These are phyloP conservation scores for Oplegnathus fasciatus DNA, from an alignment of 2,113 vertebrate species.

Conservation along the genomic window DNA sequence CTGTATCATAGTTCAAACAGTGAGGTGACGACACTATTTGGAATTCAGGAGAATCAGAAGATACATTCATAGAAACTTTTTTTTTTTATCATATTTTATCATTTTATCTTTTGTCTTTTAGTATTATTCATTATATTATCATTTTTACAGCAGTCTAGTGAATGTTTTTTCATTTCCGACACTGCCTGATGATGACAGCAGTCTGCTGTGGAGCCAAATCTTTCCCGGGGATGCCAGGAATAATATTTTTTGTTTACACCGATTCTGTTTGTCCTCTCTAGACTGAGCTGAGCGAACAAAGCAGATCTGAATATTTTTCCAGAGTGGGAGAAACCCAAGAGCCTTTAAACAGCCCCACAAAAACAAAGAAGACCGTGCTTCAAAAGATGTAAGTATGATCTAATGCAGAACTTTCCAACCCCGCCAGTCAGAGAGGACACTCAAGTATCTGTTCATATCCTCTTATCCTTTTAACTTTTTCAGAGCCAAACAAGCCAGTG, in stretches of 20 bases:
- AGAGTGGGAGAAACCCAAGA: slow-evolving; percentile 85
- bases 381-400: slow-evolving; percentile 81
- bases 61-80: not conserved
- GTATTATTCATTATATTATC: not conserved
- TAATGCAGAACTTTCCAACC: slow-evolving; percentile 72
- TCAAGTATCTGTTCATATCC: slow-evolving; percentile 62
- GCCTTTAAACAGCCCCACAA: slow-evolving; percentile 75
- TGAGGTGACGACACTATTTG: not conserved
- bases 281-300: slow-evolving; percentile 75
- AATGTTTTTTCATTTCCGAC: slow-evolving; percentile 31
- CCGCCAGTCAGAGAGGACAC: slow-evolving; percentile 62
- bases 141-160: slow-evolving; percentile 13
- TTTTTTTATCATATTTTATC: slow-evolving; percentile 5
- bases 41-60: slow-evolving; percentile 3
- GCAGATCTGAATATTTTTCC: slow-evolving; percentile 90
- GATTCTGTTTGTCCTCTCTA: slow-evolving; percentile 79
- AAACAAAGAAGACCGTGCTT: slow-evolving; percentile 79
- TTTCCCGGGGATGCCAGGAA: slow-evolving; percentile 66
- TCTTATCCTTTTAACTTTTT: slow-evolving; percentile 70
- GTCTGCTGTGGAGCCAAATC: slow-evolving; percentile 48
- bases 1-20: slow-evolving; percentile 35
- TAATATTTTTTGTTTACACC: slow-evolving; percentile 76
- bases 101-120: not conserved
- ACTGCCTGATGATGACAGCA: slow-evolving; percentile 66
- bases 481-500: slow-evolving; percentile 87